Percentiles rank a stretch among this genome's conserved stretches.
These are phyloP conservation scores for Caenorhabditis panamensis DNA, from an alignment of 2,888 invertebrate genomes.

Conservation along the genomic window DNA sequence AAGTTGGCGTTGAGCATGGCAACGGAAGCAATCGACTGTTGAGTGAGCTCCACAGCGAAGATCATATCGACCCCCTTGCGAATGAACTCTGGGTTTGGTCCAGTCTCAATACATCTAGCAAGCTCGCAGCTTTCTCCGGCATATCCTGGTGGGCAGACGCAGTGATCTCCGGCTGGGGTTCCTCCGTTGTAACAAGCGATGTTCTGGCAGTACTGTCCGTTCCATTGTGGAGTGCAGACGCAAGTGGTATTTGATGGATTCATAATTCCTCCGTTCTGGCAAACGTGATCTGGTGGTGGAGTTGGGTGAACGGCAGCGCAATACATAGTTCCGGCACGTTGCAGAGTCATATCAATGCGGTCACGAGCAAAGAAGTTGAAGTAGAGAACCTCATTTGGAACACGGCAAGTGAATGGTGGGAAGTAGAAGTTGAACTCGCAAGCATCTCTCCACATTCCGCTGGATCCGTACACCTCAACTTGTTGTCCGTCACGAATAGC, in stretches of 20 bases:
- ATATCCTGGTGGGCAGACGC: conserved; percentile 71
- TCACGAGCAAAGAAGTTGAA: conserved; percentile 75
- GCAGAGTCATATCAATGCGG: conserved; percentile 65
- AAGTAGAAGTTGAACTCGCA: conserved; percentile 75
- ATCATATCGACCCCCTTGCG: conserved; percentile 69
- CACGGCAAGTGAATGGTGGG: conserved; percentile 71
- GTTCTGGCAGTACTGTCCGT: conserved; percentile 70
- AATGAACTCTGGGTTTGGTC: conserved; percentile 62
- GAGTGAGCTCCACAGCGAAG: conserved; percentile 70
- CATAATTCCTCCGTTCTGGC: conserved; percentile 75
- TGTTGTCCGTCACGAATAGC: conserved; percentile 64
- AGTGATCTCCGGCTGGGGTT: conserved; percentile 62
- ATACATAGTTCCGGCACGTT: conserved; percentile 74
- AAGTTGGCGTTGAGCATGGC: conserved; percentile 56
- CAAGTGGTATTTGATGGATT: conserved; percentile 71
- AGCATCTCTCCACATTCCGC: conserved; percentile 71
- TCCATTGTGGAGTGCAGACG: conserved; percentile 70
- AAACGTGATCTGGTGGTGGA: conserved; percentile 66
- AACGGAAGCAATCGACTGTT: conserved; percentile 57
- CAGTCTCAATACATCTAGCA: conserved; percentile 66
- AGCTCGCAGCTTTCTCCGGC: conserved; percentile 68
- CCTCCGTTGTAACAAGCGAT: conserved; percentile 74
- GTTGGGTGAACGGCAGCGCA: conserved; percentile 68
- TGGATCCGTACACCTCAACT: conserved; percentile 70
- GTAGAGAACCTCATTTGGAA: conserved; percentile 71